Conservation (phyloP, 64 coral and sea anemone genomes). For the Montipora cactus region DNA sequence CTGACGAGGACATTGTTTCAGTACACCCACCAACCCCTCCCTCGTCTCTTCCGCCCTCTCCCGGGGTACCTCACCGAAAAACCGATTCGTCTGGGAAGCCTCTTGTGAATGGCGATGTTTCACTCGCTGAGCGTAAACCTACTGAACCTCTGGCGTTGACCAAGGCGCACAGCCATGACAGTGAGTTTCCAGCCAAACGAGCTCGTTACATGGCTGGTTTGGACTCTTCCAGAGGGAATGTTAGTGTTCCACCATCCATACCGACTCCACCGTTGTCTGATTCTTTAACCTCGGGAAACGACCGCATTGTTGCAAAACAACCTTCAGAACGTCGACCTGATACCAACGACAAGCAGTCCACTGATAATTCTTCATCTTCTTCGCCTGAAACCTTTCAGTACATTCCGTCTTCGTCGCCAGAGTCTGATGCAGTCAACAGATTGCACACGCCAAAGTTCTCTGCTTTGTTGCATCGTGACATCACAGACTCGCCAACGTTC, state of each 20-base stretch:
- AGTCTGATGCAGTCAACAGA: conserved; percentile 85
- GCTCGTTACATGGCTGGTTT: conserved; percentile 1
- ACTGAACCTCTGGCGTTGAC: background rate
- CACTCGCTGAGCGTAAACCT: conserved; percentile 20
- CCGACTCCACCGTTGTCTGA: conserved; percentile 37
- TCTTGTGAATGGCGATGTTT: conserved; percentile 87
- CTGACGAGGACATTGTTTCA: conserved; percentile 70
- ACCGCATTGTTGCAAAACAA: background rate
- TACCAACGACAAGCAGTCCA: conserved; percentile 26
- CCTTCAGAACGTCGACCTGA: background rate
- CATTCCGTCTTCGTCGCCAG: conserved; percentile 89
- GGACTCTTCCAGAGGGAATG: background rate
- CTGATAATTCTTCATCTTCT: conserved; percentile 68
- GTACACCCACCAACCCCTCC: conserved; percentile 87
- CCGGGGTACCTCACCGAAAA: conserved; percentile 23
- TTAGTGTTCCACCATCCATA: conserved; percentile 29
- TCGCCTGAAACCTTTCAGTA: conserved; percentile 91
- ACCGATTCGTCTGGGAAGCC: conserved; percentile 68
- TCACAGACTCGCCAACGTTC: conserved; percentile 82
- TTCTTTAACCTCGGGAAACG: conserved; percentile 17
- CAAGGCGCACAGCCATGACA: background rate
- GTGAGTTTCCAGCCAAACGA: conserved; percentile 10
- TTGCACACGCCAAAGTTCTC: conserved; percentile 74
- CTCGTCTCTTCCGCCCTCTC: conserved; percentile 83
- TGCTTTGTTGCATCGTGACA: conserved; percentile 72